Conservation (phyloP, 1,140 invertebrate genomes). For the Asbolus verrucosus region DNA sequence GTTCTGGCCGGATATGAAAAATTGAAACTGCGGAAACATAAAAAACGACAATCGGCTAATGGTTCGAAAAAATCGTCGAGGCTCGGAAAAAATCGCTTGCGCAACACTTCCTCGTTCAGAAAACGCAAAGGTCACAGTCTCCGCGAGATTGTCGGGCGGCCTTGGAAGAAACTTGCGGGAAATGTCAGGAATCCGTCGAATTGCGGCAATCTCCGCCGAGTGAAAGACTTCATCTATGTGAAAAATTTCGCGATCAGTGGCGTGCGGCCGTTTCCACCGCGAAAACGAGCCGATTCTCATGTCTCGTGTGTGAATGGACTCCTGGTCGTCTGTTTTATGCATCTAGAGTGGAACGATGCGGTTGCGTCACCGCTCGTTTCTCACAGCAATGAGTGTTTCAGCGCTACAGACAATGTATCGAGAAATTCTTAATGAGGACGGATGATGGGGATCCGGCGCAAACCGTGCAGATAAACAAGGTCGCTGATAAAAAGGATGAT, state of each 20-base stretch:
- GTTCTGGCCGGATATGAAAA: too few species aligned
- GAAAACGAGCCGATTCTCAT: too few species aligned
- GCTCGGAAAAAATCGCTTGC: background rate
- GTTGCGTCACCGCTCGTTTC: conserved; percentile 15
- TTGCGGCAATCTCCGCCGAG: too few species aligned
- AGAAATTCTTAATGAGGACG: too few species aligned
- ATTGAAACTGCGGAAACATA: too few species aligned
- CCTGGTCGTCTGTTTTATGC: conserved; percentile 18
- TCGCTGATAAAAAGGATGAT: background rate
- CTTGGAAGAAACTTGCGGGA: conserved; percentile 1
- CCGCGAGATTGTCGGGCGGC: background rate
- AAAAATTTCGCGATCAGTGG: background rate
- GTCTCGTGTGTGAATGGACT: conserved; percentile 1
- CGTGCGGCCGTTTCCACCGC: too few species aligned
- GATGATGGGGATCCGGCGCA: background rate
- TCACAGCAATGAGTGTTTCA: conserved; percentile 6
- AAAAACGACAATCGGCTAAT: background rate
- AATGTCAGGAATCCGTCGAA: background rate
- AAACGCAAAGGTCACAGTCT: background rate
- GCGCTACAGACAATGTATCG: background rate
- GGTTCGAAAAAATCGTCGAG: background rate
- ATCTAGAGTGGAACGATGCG: conserved; percentile 23
- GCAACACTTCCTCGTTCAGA: background rate
- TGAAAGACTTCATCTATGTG: background rate
- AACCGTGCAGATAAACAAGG: background rate